A percentile compares a stretch with the other conserved stretches of the same genome.
phyloP scores from a whole-genome alignment of 2,888 invertebrate genomes.

The Dryobotodes eremita region DNA sequence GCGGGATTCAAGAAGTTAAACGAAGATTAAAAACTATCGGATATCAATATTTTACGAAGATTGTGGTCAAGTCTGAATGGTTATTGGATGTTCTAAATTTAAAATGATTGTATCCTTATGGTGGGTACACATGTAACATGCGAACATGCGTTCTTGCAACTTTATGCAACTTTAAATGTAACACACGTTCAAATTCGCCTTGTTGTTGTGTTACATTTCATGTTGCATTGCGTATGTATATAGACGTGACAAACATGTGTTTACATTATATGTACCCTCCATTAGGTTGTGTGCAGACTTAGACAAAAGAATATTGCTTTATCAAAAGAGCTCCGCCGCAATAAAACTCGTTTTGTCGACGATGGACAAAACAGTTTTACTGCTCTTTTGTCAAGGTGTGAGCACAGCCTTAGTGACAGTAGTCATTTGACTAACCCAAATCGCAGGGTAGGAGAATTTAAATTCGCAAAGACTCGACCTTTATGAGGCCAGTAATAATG shows the following conservation, averaged over 20 bases:
- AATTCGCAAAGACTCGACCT: conserved; percentile 31
- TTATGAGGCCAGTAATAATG: conserved; percentile 21
- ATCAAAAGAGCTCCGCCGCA: background rate
- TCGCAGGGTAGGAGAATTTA: conserved; percentile 37
- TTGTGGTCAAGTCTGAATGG: conserved; percentile 26
- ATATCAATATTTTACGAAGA: conserved; percentile 14
- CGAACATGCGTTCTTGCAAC: too few species aligned
- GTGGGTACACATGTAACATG: too few species aligned
- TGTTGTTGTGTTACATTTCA: too few species aligned
- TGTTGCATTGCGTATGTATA: too few species aligned
- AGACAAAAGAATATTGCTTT: background rate
- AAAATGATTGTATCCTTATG: conserved; percentile 11
- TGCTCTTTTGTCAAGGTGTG: background rate
- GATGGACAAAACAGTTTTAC: background rate
- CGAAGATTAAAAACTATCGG: background rate
- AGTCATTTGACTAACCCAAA: conserved; percentile 36
- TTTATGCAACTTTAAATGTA: too few species aligned
- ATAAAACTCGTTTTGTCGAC: background rate
- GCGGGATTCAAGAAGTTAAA: conserved; percentile 69
- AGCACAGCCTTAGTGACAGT: background rate
- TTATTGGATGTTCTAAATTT: conserved; percentile 10
- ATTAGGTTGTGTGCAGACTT: background rate
- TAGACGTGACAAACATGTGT: too few species aligned
- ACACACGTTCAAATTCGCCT: too few species aligned
- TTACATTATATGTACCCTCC: too few species aligned